These are phyloP conservation scores for Cephalopterus ornatus DNA, from an alignment of 2,113 vertebrate genomes.

Conservation along the genomic window DNA sequence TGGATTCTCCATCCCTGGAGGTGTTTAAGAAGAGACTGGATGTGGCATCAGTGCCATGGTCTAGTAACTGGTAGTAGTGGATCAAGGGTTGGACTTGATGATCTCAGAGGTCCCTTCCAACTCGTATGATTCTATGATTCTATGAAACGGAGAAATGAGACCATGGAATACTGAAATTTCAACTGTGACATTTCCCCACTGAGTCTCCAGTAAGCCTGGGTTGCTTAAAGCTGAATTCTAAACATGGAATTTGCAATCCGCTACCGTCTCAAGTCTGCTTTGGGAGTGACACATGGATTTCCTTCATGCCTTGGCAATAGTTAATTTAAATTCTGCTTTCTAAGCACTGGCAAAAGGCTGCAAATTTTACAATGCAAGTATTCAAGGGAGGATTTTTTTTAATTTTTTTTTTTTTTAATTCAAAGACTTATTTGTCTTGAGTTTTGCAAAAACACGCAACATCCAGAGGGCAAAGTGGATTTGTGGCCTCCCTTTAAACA, in stretches of 20 bases:
- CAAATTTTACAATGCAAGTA: neutral
- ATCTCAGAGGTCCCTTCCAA: no score
- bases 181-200: neutral
- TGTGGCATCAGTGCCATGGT: no score
- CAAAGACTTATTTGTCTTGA: conserved; percentile 4
- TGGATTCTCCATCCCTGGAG: no score
- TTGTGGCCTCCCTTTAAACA: neutral
- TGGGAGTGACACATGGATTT: neutral
- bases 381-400: neutral
- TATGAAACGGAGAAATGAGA: neutral
- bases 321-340: conserved; percentile 16
- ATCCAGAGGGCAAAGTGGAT: neutral
- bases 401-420: neutral
- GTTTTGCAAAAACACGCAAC: neutral
- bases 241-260: neutral
- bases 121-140: no score
- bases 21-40: no score
- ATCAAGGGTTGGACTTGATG: no score
- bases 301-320: neutral
- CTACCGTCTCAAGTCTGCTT: neutral
- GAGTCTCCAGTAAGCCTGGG: neutral
- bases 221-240: neutral
- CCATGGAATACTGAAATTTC: neutral
- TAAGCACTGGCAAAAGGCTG: neutral
- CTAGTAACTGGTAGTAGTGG: no score